Evolutionary conservation across 2,113 vertebrate genomes (phyloP), one percentile per base, ranked within the genome.

Genomic region (Cranoglanis bouderius): DNA sequence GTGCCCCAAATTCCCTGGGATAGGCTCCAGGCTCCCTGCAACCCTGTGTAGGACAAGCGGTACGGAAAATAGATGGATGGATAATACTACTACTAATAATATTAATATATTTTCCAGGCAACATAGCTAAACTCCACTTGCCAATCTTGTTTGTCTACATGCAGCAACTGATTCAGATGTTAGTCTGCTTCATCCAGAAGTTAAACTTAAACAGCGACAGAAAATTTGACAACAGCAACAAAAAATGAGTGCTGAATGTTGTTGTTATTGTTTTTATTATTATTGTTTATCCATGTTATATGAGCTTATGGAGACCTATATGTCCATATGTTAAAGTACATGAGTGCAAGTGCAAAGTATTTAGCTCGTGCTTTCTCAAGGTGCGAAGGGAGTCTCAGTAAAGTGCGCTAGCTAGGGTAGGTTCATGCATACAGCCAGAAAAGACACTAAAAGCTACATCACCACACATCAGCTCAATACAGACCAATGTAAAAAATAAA

Each of bases 201-300:
- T 70, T 43, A 85, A 35, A 78, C 29, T 77, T 26, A 77, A 65
- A 80, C 16, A n/a, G 3, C 6, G 51, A 32, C 21, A 55, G 51
- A 85, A 67, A 78, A 12, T 24, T n/a, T 24, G 29, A 43, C 13
- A 77, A 85, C 16, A 43, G 26, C 26, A 51, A n/a, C 8, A 43
- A 49, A 61, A 57, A 53, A 35, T 35, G 29, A 46, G 78, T 82
- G 86, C 91, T 94, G 82, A 74, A 91, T 77, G 82, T 86, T 74
- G 94, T 95, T 94, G 46, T 72, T 18, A 6, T 65, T n/a, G 0
- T 13, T 2, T n/a, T n/a, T n/a, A 12, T 65, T 70, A 12, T 78
- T 95, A 92, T 94, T 90, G 84, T 87, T 91, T 89, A 82, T 91
- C 53, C 89, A 94, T 74, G 86, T 63, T 89, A 92, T 63, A 87